Base-by-base conservation (phyloP, 2,797 vertebrate genomes). In the Momotus momota region DNA sequence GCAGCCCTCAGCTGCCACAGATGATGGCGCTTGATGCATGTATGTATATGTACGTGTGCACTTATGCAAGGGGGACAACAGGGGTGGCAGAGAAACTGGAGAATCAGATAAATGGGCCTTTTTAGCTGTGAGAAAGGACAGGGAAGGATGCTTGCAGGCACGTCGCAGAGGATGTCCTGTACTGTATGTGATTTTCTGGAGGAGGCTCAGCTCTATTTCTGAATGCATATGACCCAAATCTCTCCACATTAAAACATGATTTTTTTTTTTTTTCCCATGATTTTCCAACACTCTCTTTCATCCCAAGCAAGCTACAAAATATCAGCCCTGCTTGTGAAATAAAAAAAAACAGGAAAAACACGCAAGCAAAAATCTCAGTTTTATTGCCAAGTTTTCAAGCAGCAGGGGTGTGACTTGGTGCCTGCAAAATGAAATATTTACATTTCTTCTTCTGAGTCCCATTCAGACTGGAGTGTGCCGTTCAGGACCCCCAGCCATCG, bases 341-440 rank as follows among this genome's bases (percentile, higher is more conserved):
- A 12, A 83, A 78, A 86, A 54, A 43, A 20, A 4, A 12, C 2
- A 1, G 25, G 5, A 70, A 58, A 89, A 77, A n/a, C 11, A 33
- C 0, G 0, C 25, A 2, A 0, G 1, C 22, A 74, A 40, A 74
- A 60, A 57, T 6, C 8, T 67, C 35, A 2, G 6, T 19, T 67
- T 95, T 54, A 29, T 48, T 86, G 70, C 38, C 66, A 79, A 29
- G 41, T 33, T 83, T 67, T 54, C 33, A 33, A 48, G 14, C 33
- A 74, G 45, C 4, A 69, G 49, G 41, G 35, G 29, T 1, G 7
- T 29, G 33, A 71, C 31, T 48, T 8, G 21, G 20, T 60, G 65
- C 17, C 65, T 20, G 9, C 0, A 0, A 9, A 49, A 45, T 21
- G 19, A 55, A 90, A 66, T 0, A 0, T 38, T 81, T 29, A 9